Evolutionary conservation across 2,797 vertebrate species (phyloP), one percentile per base, ranked within the genome.

Genomic region (Anas georgica): DNA sequence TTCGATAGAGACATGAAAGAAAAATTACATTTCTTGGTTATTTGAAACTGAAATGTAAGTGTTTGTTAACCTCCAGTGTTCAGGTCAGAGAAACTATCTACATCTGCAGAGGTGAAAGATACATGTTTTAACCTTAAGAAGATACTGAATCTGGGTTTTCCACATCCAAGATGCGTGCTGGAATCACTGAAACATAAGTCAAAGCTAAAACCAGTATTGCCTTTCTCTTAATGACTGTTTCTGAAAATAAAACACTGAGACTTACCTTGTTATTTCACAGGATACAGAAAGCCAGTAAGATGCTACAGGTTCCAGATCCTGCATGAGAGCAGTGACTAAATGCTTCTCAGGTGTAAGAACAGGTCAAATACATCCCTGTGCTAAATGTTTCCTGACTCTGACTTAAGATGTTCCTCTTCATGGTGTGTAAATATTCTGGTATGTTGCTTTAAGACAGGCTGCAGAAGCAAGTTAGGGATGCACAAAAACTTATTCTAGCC

Each of bases 291-390:
- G 45, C 18, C 68, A 29, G 26, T 20, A 45, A 56, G 35, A 39
- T 5, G 25, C 29, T 48, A 25, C 18, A 37, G 26, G 29, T 70
- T 80, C 16, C 43, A 58, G 35, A 48, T 60, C 52, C 23, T 82
- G 67, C 46, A 46, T 3, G 22, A 69, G 4, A 72, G 16, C 7
- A 75, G 22, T n/a, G 64, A 54, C 55, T 41, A 48, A 72, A 55
- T 33, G 12, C 20, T 39, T 69, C 37, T 84, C 55, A 43, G 55
- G 18, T 37, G 29, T 12, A 59, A 63, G 22, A 50, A 26, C 35
- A 50, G 23, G 48, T 68, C 14, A 45, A 74, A 74, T 4, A 29
- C 18, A 52, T 37, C 5, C 39, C 20, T 0, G 0, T 35, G 17
- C 59, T 56, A 41, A 86, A n/a, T 16, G 11, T 45, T 73, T 69